These are phyloP conservation scores for Pteronotus mesoamericanus DNA, from an alignment of 2,797 vertebrate genomes.

Conservation along the genomic window DNA sequence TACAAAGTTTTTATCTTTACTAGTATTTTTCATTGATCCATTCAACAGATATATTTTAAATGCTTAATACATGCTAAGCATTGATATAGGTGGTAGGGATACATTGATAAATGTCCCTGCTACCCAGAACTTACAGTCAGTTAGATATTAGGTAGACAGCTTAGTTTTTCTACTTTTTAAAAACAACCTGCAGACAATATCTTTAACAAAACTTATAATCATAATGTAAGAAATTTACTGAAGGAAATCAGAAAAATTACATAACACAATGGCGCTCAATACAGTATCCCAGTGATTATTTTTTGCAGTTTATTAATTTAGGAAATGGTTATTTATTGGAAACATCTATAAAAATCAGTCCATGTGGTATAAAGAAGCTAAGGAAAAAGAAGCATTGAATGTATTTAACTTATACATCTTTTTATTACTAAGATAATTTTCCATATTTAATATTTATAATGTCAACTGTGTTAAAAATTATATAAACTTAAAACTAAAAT, in stretches of 20 bases:
- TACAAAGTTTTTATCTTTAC: neutral
- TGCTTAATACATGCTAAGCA: neutral
- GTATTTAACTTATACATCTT: neutral
- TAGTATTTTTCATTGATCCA: neutral
- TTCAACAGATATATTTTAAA: neutral
- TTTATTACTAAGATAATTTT: neutral
- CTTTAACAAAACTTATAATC: neutral
- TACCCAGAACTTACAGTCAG: neutral
- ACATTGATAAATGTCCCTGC: neutral
- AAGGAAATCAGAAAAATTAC: neutral
- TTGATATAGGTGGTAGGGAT: neutral
- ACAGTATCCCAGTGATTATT: neutral
- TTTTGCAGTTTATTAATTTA: neutral
- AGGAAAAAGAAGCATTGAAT: neutral
- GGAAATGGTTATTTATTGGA: neutral
- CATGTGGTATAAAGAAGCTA: neutral
- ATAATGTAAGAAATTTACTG: neutral
- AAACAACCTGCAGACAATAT: neutral
- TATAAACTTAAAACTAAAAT: conserved; percentile 21
- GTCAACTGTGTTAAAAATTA: neutral
- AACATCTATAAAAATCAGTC: neutral
- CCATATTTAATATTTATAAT: neutral
- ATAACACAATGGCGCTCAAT: neutral
- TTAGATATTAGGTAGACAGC: neutral
- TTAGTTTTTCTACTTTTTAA: neutral